phyloP scores from a whole-genome alignment of 1,140 invertebrate species.

The Ceratoteleas bidentatus region DNA sequence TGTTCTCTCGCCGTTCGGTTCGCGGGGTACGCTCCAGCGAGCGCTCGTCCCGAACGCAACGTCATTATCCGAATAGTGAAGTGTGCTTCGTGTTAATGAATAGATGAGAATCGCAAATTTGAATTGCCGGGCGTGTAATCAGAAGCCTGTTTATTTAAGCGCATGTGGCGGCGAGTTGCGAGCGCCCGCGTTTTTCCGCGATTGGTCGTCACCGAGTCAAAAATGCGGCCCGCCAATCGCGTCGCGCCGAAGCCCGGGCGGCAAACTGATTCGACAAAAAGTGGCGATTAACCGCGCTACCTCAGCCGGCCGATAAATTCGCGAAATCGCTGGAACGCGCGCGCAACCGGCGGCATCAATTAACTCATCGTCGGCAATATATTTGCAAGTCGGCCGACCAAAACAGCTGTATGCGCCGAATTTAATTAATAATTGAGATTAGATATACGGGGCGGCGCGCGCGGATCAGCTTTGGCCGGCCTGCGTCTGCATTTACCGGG shows the following conservation, averaged over 20 bases:
- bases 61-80: slow-evolving; percentile 40
- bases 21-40: slow-evolving; percentile 1
- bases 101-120: slow-evolving; percentile 62
- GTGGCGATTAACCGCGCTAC: slow-evolving; percentile 39
- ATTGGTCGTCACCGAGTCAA: slow-evolving; percentile 18
- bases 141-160: slow-evolving; percentile 50
- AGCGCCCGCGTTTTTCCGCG: slow-evolving; percentile 38
- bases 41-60: slow-evolving; percentile 1
- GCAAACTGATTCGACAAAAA: slow-evolving; percentile 42
- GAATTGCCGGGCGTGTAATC: slow-evolving; percentile 44
- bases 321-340: slow-evolving; percentile 57
- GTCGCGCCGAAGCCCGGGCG: too few relatives aligned
- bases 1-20: slow-evolving; percentile 12
- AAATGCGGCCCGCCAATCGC: slow-evolving; percentile 11
- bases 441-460: slow-evolving; percentile 35
- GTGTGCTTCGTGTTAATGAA: slow-evolving; percentile 50
- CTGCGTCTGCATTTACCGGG: slow-evolving; percentile 51
- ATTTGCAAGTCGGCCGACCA: slow-evolving; percentile 58
- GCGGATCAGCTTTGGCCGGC: slow-evolving; percentile 10
- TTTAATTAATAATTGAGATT: slow-evolving; percentile 65
- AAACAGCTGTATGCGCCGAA: slow-evolving; percentile 64
- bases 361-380: slow-evolving; percentile 62
- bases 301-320: slow-evolving; percentile 33
- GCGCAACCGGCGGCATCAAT: slow-evolving; percentile 52
- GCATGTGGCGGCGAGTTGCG: slow-evolving; percentile 8